Conservation (phyloP, 1,140 invertebrate genomes). For the Pseudomyrmex flavicornis region DNA sequence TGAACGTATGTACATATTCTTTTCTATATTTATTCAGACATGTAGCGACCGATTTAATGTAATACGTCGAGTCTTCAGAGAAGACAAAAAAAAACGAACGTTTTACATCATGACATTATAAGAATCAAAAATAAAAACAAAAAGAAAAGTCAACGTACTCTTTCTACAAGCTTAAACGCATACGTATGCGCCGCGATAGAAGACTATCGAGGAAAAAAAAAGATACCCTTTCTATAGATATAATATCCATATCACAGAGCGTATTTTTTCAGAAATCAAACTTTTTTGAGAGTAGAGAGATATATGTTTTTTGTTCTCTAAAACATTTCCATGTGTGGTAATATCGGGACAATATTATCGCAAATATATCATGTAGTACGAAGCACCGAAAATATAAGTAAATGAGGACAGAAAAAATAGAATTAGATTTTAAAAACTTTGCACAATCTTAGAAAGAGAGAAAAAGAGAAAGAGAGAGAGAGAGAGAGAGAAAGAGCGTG, state of each 20-base stretch:
- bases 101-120: constrained; percentile 8
- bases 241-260: constrained; percentile 75
- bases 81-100: neutral
- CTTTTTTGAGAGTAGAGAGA: constrained; percentile 62
- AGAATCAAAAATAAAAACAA: constrained; percentile 32
- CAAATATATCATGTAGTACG: constrained; percentile 45
- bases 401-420: constrained; percentile 23
- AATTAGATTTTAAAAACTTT: constrained; percentile 5
- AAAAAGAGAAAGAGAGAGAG: too few relatives aligned
- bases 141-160: constrained; percentile 7
- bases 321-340: constrained; percentile 70
- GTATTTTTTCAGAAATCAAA: constrained; percentile 77
- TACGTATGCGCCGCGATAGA: neutral
- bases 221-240: constrained; percentile 38
- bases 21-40: too few relatives aligned
- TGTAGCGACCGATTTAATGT: neutral
- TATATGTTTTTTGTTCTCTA: constrained; percentile 36
- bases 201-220: constrained; percentile 51
- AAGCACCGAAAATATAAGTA: constrained; percentile 26
- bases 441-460: too few relatives aligned
- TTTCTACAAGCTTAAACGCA: constrained; percentile 41
- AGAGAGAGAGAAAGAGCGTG: too few relatives aligned
- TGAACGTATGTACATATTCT: too few relatives aligned
- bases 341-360: constrained; percentile 69
- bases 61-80: neutral